Evolutionary conservation across 2,888 invertebrate species (phyloP), one percentile per base, ranked within the genome.

Genomic region (Lepidochrysops patricia): DNA sequence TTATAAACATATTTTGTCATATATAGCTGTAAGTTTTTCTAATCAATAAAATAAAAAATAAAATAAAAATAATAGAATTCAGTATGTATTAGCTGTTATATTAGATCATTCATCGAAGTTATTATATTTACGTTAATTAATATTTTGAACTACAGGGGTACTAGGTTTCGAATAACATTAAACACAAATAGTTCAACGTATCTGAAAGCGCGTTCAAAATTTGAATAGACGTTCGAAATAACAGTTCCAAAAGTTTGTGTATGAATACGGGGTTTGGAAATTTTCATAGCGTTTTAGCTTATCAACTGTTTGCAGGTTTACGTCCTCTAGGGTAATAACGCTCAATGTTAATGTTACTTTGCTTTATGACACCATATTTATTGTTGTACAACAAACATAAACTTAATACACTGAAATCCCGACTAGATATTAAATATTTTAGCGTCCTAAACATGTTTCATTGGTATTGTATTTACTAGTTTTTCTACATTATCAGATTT

Each of bases 251-350:
- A 54, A 54, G 29, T 54, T 54, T 15, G 29, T 54, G 54, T 54
- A 12, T 29, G 19, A 29, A 29, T 19, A 32, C 32, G 32, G 54
- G 29, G 43, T 23, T 54, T 29, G 19, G 32, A 54, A 54, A 32
- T 54, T 54, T 54, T 54, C 54, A 54, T 32, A 54, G 54, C 54
- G 19, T 54, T 54, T 54, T 29, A 32, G 54, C 54, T 54, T 54
- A 54, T 54, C 54, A 54, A 54, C 54, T 32, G 29, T 54, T 4
- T 29, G 54, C 54, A 54, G 54, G 32, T 54, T 54, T 54, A 54
- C 29, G 15, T 52, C 15, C 50, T 50, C 27, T 13, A 12, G 54
- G 32, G 29, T 54, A 29, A 54, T 54, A 54, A 54, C 27, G 19
- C 54, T 15, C 54, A 54, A 54, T 54, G 54, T 32, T 54, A 29